Evolutionary conservation across 2,113 vertebrate species (phyloP).

Genomic region (Trematomus loennbergii): DNA sequence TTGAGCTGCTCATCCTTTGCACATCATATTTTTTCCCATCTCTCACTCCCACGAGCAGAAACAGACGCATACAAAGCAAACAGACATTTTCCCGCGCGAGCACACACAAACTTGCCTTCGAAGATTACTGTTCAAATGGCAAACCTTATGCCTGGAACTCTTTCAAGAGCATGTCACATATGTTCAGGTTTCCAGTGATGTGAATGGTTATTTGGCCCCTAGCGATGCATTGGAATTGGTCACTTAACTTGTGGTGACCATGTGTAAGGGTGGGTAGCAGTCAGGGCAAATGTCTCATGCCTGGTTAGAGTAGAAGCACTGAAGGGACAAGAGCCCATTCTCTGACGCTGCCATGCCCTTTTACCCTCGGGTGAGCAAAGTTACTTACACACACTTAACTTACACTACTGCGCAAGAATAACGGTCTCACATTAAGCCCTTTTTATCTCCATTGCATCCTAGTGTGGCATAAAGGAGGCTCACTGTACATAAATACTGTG

Average conservation of each 20-base stretch:
- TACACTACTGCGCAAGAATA: conserved; percentile 64
- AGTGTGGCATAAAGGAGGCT: conserved; percentile 45
- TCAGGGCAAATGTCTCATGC: conserved; percentile 74
- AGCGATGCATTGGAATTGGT: conserved; percentile 72
- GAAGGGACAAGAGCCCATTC: conserved; percentile 44
- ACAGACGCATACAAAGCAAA: conserved; percentile 54
- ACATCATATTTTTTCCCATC: conserved; percentile 37
- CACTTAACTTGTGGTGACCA: conserved; percentile 78
- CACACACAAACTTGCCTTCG: conserved; percentile 41
- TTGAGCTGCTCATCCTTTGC: conserved; percentile 43
- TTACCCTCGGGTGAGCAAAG: conserved; percentile 55
- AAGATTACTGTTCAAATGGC: conserved; percentile 62
- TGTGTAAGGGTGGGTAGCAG: conserved; percentile 66
- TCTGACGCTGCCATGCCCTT: conserved; percentile 41
- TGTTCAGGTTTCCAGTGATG: conserved; percentile 53
- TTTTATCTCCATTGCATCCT: conserved; percentile 41
- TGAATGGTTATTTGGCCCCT: conserved; percentile 61
- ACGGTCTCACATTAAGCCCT: conserved; percentile 70
- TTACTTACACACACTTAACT: conserved; percentile 76
- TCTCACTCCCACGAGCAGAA: conserved; percentile 32
- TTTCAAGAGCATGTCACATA: conserved; percentile 66
- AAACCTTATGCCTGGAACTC: conserved; percentile 54
- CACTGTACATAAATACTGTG: conserved; percentile 61
- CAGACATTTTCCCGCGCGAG: conserved; percentile 38
- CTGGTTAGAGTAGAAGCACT: conserved; percentile 68